These are phyloP conservation scores for Teleogryllus occipitalis DNA, from an alignment of 1,140 invertebrate species.

Conservation along the genomic window DNA sequence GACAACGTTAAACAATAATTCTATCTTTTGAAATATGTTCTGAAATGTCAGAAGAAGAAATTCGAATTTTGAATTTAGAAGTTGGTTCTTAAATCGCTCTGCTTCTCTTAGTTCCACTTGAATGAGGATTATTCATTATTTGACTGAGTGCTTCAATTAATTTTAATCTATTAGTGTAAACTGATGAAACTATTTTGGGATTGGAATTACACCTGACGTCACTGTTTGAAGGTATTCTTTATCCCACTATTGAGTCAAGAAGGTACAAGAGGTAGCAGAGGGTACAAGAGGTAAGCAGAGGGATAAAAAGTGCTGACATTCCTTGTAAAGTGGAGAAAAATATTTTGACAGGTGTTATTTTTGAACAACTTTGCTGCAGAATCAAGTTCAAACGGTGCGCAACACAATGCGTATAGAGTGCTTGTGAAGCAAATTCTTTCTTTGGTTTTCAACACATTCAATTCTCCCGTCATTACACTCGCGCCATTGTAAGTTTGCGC, in stretches of 20 bases:
- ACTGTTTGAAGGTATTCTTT: neutral
- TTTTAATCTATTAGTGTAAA: too few species aligned
- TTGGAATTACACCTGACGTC: neutral
- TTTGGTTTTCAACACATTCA: slow-evolving; percentile 22
- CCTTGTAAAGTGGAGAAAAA: slow-evolving; percentile 22
- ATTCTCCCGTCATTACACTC: slow-evolving; percentile 19
- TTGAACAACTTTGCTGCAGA: slow-evolving; percentile 9
- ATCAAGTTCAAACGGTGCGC: slow-evolving; percentile 22
- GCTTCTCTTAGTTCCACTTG: too few species aligned
- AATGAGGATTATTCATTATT: too few species aligned
- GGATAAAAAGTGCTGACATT: slow-evolving; percentile 22
- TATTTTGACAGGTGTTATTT: slow-evolving; percentile 13
- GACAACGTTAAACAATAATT: slow-evolving; percentile 19
- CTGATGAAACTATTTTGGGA: neutral
- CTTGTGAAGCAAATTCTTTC: slow-evolving; percentile 20
- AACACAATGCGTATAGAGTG: slow-evolving; percentile 17
- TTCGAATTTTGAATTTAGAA: slow-evolving; percentile 13
- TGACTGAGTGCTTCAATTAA: too few species aligned
- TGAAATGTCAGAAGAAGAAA: slow-evolving; percentile 18
- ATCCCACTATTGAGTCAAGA: slow-evolving; percentile 11
- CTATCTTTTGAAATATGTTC: slow-evolving; percentile 16
- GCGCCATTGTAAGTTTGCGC: slow-evolving; percentile 27
- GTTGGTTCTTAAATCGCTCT: too few species aligned
- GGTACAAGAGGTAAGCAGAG: too few species aligned
- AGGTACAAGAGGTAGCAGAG: slow-evolving; percentile 13